Conservation (phyloP, 2,113 vertebrate genomes). For the Cromileptes altivelis region DNA sequence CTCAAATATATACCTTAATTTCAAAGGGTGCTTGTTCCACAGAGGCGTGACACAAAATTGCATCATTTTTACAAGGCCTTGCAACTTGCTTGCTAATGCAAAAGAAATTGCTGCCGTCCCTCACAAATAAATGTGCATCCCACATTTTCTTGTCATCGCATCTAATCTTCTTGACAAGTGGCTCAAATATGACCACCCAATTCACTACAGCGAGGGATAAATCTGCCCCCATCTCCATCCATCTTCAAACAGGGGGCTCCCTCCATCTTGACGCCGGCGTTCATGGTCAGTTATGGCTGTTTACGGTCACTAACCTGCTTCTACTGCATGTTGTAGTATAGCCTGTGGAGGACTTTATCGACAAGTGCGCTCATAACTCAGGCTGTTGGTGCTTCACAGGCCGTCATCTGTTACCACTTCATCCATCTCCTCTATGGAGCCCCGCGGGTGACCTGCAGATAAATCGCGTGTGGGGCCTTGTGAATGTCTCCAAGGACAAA, state of each 20-base stretch:
- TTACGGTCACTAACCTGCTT: constrained; percentile 52
- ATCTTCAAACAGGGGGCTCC: constrained; percentile 40
- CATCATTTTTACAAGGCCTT: constrained; percentile 62
- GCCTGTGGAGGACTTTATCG: constrained; percentile 67
- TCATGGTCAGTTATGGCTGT: constrained; percentile 65
- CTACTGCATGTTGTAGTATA: constrained; percentile 37
- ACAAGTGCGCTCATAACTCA: constrained; percentile 73
- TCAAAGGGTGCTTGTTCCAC: constrained; percentile 42
- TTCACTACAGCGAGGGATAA: constrained; percentile 52
- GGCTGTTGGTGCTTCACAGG: constrained; percentile 39
- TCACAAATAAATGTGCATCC: constrained; percentile 40
- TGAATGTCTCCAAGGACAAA: constrained; percentile 80
- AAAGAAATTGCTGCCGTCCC: constrained; percentile 42
- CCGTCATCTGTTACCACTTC: constrained; percentile 75
- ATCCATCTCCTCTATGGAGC: constrained; percentile 73
- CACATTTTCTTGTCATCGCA: constrained; percentile 57
- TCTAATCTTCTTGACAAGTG: constrained; percentile 66
- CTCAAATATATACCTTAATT: constrained; percentile 37
- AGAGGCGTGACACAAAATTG: constrained; percentile 54
- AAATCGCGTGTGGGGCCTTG: constrained; percentile 72
- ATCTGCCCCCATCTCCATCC: constrained; percentile 40
- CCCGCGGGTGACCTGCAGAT: constrained; percentile 78
- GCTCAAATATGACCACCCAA: constrained; percentile 58
- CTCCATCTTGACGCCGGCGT: constrained; percentile 26
- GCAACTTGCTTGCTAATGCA: constrained; percentile 50